Percentiles rank a stretch among this genome's conserved stretches.
Conservation (phyloP, 2,888 invertebrate species). For the Crematogaster levior region DNA sequence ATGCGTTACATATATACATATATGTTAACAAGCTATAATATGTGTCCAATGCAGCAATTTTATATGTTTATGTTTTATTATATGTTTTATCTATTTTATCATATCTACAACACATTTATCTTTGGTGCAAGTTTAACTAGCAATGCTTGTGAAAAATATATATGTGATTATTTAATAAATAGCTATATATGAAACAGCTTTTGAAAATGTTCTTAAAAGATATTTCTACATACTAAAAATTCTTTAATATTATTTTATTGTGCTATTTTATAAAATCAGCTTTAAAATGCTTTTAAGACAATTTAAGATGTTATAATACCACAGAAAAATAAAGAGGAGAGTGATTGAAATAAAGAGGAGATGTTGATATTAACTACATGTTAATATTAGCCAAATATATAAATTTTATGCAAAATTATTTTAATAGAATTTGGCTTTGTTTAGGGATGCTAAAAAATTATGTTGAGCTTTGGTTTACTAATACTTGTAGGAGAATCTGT, state of each 20-base stretch:
- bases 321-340: neutral
- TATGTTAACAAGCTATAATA: slow-evolving; percentile 26
- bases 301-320: neutral
- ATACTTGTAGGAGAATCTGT: slow-evolving; percentile 86
- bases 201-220: neutral
- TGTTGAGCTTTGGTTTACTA: slow-evolving; percentile 63
- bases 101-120: neutral
- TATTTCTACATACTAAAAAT: neutral
- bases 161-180: slow-evolving; percentile 30
- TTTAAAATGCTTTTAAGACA: slow-evolving; percentile 4
- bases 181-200: neutral
- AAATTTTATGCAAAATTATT: neutral
- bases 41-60: slow-evolving; percentile 19
- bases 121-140: slow-evolving; percentile 34
- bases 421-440: neutral
- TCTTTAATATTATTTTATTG: neutral
- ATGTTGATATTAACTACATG: neutral
- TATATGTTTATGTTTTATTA: neutral
- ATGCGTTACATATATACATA: neutral
- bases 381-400: slow-evolving; percentile 20
- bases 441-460: slow-evolving; percentile 32
- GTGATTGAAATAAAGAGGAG: no score
- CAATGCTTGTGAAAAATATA: slow-evolving; percentile 22
- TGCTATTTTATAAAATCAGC: slow-evolving; percentile 20
- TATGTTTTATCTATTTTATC: no score